These are phyloP conservation scores for Tiphia femorata DNA, from an alignment of 2,888 invertebrate species.

Conservation along the genomic window DNA sequence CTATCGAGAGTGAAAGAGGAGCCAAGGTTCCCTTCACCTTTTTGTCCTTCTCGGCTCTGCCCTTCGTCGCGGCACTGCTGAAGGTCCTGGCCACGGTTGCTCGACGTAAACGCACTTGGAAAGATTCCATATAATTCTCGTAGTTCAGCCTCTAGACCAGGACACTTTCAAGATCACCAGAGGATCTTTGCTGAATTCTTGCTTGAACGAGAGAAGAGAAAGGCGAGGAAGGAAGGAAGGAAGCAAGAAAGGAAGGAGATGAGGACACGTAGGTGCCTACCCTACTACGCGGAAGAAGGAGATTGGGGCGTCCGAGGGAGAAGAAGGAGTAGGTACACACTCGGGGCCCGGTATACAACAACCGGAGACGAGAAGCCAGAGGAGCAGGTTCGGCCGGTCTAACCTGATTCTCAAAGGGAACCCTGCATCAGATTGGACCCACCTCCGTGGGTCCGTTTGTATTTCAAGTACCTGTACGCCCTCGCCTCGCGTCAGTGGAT, in stretches of 20 bases:
- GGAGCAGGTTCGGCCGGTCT: constrained; percentile 69
- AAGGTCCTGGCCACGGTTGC: neutral
- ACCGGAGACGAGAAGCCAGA: constrained; percentile 56
- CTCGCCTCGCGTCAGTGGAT: constrained; percentile 58
- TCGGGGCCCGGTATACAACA: constrained; percentile 48
- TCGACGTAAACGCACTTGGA: neutral
- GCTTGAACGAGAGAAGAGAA: neutral
- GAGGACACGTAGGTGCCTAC: constrained; percentile 52
- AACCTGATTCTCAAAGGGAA: constrained; percentile 69
- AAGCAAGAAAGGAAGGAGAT: constrained; percentile 18
- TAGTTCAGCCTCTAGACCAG: too few species aligned
- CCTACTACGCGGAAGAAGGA: constrained; percentile 61
- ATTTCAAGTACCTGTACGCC: constrained; percentile 67
- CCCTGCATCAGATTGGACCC: constrained; percentile 66
- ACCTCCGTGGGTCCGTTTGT: constrained; percentile 66
- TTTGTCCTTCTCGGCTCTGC: constrained; percentile 2
- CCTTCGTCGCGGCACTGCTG: constrained; percentile 2
- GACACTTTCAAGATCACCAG: too few species aligned
- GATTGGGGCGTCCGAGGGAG: constrained; percentile 53
- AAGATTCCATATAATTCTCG: neutral
- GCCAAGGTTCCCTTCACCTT: constrained; percentile 3
- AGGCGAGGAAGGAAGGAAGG: constrained; percentile 16
- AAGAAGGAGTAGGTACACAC: constrained; percentile 50
- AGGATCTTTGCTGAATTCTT: too few species aligned
- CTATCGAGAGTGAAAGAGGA: constrained; percentile 38